These are phyloP conservation scores for Andrena cerasifolii DNA, from an alignment of 1,140 invertebrate species.

Conservation along the genomic window DNA sequence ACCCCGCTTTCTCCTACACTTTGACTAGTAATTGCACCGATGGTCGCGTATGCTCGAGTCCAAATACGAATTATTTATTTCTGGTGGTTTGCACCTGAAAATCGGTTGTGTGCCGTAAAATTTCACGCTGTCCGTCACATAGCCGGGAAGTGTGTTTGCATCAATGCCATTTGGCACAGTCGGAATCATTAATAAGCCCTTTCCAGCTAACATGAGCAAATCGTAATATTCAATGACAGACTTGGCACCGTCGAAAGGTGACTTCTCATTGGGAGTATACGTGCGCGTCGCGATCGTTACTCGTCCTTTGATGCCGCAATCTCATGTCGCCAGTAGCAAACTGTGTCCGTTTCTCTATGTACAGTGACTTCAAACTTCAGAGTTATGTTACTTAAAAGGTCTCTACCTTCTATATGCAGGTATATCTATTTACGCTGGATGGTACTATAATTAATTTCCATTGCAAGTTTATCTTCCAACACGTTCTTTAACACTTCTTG, in stretches of 20 bases:
- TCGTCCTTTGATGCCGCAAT: not conserved
- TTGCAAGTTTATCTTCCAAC: no score
- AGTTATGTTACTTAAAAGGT: no score
- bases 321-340: no score
- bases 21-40: no score
- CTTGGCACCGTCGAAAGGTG: not conserved
- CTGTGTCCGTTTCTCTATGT: no score
- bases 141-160: slow-evolving; percentile 6
- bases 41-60: not conserved
- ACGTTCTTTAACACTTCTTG: no score
- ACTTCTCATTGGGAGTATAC: not conserved
- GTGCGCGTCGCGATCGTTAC: not conserved
- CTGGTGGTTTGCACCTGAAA: not conserved
- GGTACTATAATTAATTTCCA: no score
- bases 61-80: slow-evolving; percentile 45
- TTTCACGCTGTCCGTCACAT: slow-evolving; percentile 35
- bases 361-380: slow-evolving; percentile 20
- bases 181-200: slow-evolving; percentile 70
- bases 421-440: no score
- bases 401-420: no score
- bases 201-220: slow-evolving; percentile 1
- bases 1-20: no score
- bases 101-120: slow-evolving; percentile 1
- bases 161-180: slow-evolving; percentile 53
- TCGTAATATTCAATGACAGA: slow-evolving; percentile 13